Evolutionary conservation across 2,888 invertebrate species (phyloP).

Genomic region (Orthonevra nobilis): DNA sequence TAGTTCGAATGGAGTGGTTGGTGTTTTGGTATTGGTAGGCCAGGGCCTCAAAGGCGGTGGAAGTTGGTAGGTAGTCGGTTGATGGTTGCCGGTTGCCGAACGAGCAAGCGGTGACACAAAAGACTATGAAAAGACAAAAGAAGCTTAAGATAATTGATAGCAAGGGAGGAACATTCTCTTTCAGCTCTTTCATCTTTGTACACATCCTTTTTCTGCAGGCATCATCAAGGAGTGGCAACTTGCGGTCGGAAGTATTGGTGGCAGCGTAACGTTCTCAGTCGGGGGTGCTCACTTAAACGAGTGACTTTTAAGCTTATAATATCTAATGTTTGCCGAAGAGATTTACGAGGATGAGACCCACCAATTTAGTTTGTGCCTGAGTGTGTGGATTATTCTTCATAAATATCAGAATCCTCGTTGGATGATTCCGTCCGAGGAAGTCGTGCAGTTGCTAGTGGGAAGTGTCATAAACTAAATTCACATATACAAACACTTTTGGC

Average conservation of each 20-base stretch:
- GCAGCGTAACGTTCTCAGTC: not conserved
- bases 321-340: conserved; percentile 61
- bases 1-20: conserved; percentile 38
- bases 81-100: not conserved
- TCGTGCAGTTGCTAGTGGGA: too few species aligned
- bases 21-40: too few species aligned
- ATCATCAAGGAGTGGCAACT: conserved; percentile 24
- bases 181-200: not conserved
- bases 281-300: conserved; percentile 45
- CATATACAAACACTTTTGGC: conserved; percentile 36
- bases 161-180: conserved; percentile 46
- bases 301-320: conserved; percentile 70
- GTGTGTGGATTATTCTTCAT: conserved; percentile 44
- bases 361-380: conserved; percentile 21
- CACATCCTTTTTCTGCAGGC: conserved; percentile 21
- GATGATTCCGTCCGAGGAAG: not conserved
- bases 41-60: too few species aligned
- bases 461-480: conserved; percentile 53
- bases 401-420: conserved; percentile 48
- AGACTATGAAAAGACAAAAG: conserved; percentile 66
- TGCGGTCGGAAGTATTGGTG: conserved; percentile 52
- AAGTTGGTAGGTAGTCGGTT: too few species aligned
- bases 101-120: conserved; percentile 43
- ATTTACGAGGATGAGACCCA: conserved; percentile 66
- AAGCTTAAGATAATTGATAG: conserved; percentile 70